Conservation (phyloP, 2,888 invertebrate species). For the Petrophora chlorosata region DNA sequence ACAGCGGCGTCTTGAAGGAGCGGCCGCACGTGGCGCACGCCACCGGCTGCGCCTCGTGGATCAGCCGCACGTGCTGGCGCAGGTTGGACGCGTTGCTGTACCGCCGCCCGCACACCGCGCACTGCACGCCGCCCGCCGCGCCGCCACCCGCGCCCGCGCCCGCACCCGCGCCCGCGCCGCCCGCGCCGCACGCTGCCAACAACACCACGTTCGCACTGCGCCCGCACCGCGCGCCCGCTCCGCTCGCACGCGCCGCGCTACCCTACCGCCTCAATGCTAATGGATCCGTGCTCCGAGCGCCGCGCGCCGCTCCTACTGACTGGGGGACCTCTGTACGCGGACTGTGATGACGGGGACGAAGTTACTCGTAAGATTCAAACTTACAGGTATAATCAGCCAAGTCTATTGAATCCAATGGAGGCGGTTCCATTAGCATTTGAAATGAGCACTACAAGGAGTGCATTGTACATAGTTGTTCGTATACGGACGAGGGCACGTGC, state of each 20-base stretch:
- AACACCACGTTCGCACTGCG: constrained; percentile 24
- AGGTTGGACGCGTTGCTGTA: constrained; percentile 89
- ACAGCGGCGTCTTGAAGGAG: constrained; percentile 90
- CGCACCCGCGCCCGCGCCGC: constrained; percentile 45
- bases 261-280: constrained; percentile 40
- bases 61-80: constrained; percentile 89
- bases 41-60: constrained; percentile 88
- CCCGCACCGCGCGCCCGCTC: constrained; percentile 31
- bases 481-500: constrained; percentile 25
- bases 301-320: too few species aligned
- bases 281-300: too few species aligned
- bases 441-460: constrained; percentile 11
- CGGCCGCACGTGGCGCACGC: constrained; percentile 88
- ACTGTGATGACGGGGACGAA: too few species aligned
- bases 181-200: constrained; percentile 22
- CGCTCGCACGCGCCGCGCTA: constrained; percentile 57
- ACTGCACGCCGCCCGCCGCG: constrained; percentile 72
- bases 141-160: constrained; percentile 47
- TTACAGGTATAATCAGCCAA: too few species aligned
- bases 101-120: constrained; percentile 87
- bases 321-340: too few species aligned
- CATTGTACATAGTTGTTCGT: background rate
- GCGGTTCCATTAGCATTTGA: constrained; percentile 42
- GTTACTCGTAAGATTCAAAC: too few species aligned
- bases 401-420: too few species aligned